Percentiles rank a stretch among this genome's conserved stretches.
phyloP scores from a whole-genome alignment of 1,140 invertebrate genomes.

The Aethina tumida region DNA sequence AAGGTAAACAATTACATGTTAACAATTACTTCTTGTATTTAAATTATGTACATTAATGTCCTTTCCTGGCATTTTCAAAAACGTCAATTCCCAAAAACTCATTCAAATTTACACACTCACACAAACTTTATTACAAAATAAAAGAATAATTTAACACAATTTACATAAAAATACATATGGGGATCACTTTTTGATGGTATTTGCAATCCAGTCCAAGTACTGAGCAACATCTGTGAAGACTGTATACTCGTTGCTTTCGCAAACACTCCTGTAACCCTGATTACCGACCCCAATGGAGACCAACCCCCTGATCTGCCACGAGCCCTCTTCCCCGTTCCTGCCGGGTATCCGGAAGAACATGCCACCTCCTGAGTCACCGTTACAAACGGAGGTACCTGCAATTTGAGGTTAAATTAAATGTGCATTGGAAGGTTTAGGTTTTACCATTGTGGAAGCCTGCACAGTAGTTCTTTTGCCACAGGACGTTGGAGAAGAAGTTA shows the following conservation, averaged over 20 bases:
- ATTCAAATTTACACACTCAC: too few relatives aligned
- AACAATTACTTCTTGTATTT: too few relatives aligned
- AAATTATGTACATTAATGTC: too few relatives aligned
- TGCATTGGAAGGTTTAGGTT: slow-evolving; percentile 9
- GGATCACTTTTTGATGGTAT: too few relatives aligned
- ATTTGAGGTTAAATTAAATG: not conserved
- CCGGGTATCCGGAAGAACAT: slow-evolving; percentile 40
- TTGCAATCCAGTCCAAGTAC: slow-evolving; percentile 47
- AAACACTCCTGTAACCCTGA: slow-evolving; percentile 34
- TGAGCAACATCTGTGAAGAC: slow-evolving; percentile 47
- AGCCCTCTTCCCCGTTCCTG: slow-evolving; percentile 32
- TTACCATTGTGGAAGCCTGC: slow-evolving; percentile 37
- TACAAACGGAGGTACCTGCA: slow-evolving; percentile 46
- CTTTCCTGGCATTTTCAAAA: too few relatives aligned
- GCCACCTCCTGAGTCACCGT: slow-evolving; percentile 52
- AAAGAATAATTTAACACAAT: too few relatives aligned
- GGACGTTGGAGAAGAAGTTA: slow-evolving; percentile 36
- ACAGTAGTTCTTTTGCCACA: slow-evolving; percentile 38
- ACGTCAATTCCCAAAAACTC: too few relatives aligned
- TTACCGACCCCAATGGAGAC: slow-evolving; percentile 43
- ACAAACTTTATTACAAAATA: too few relatives aligned
- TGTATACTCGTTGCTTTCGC: slow-evolving; percentile 44
- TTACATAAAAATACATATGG: too few relatives aligned
- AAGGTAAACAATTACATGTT: too few relatives aligned
- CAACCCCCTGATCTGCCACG: slow-evolving; percentile 45